Conservation (phyloP, 2,888 invertebrate species). For the Spodoptera littoralis region DNA sequence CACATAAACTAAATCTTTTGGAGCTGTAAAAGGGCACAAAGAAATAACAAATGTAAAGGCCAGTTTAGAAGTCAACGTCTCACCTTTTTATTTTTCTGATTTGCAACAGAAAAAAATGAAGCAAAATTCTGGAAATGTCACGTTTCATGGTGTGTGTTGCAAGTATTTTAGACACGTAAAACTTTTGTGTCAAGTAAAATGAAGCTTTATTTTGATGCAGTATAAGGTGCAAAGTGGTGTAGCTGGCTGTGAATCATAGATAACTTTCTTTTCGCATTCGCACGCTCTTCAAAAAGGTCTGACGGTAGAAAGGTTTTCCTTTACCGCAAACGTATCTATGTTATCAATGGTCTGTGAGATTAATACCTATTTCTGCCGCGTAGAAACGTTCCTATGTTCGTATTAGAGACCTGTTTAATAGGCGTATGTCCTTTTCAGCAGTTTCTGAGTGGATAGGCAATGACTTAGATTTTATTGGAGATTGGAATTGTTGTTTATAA, state of each 20-base stretch:
- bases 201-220: constrained; percentile 8
- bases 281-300: constrained; percentile 51
- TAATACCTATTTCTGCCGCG: constrained; percentile 18
- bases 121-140: constrained; percentile 59
- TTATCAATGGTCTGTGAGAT: constrained; percentile 33
- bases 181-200: constrained; percentile 13
- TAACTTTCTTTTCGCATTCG: constrained; percentile 38
- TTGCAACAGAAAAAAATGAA: constrained; percentile 51
- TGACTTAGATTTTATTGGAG: too few relatives aligned
- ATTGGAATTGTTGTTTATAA: too few relatives aligned
- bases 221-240: constrained; percentile 22
- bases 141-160: constrained; percentile 49
- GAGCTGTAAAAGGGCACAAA: constrained; percentile 46
- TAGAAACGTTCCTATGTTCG: too few relatives aligned
- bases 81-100: constrained; percentile 54
- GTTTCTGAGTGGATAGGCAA: too few relatives aligned
- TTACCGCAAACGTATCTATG: constrained; percentile 38
- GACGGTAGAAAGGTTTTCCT: constrained; percentile 51
- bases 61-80: constrained; percentile 52
- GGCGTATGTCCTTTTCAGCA: too few relatives aligned
- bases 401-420: too few relatives aligned
- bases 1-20: constrained; percentile 29
- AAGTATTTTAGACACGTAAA: constrained; percentile 47
- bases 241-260: too few relatives aligned
- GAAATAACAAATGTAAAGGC: constrained; percentile 57